Percentiles rank a stretch among this genome's conserved stretches.
Conservation (phyloP, 2,888 invertebrate species). For the Diadegma fenestrale region DNA sequence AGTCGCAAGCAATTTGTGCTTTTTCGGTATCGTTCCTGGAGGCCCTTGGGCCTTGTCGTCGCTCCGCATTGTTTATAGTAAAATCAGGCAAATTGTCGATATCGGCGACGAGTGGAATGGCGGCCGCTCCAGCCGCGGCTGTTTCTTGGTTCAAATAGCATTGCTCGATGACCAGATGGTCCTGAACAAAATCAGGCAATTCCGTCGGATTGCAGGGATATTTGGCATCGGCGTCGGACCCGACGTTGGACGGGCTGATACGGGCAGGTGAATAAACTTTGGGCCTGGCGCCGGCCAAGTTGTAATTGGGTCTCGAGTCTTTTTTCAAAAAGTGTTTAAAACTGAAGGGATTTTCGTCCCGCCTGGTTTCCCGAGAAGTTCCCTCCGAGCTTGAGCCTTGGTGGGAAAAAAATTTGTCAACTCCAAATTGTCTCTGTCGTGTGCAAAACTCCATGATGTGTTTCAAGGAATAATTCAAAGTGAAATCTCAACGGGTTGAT, state of each 20-base stretch:
- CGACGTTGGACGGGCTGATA: constrained; percentile 82
- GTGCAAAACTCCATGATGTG: neutral
- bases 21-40: constrained; percentile 33
- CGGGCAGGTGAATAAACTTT: constrained; percentile 87
- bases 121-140: constrained; percentile 51
- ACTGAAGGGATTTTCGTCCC: constrained; percentile 92
- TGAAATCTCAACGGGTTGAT: neutral
- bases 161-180: constrained; percentile 93
- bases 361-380: constrained; percentile 84
- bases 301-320: constrained; percentile 88
- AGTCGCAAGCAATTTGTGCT: constrained; percentile 66
- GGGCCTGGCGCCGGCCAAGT: constrained; percentile 91
- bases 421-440: neutral
- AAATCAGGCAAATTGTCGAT: constrained; percentile 90
- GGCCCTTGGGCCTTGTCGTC: constrained; percentile 64
- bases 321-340: constrained; percentile 94
- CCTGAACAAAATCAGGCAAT: constrained; percentile 95
- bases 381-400: constrained; percentile 81
- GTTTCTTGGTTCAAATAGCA: constrained; percentile 86
- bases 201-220: constrained; percentile 88
- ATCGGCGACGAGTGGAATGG: constrained; percentile 85
- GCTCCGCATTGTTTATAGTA: constrained; percentile 86
- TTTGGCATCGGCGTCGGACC: constrained; percentile 86
- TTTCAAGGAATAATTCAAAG: neutral
- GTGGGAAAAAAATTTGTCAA: neutral